phyloP scores from a whole-genome alignment of 2,113 vertebrate species.

The Pontoporia blainvillei region DNA sequence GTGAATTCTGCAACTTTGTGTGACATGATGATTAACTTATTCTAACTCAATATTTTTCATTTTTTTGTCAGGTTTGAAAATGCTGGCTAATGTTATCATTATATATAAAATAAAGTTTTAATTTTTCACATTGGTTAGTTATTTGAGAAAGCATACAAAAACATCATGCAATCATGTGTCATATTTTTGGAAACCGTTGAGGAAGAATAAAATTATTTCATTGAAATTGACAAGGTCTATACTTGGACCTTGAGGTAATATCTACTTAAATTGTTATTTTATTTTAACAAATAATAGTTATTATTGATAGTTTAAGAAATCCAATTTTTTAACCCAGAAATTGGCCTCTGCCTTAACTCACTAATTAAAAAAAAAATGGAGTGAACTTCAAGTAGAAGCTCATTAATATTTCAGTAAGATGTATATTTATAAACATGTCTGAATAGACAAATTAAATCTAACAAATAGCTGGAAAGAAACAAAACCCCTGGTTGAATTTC shows the following conservation, averaged over 20 bases:
- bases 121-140: neutral
- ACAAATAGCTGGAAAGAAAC: neutral
- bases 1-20: neutral
- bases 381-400: neutral
- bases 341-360: neutral
- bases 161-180: neutral
- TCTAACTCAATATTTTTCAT: neutral
- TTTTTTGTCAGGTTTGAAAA: neutral
- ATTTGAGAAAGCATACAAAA: neutral
- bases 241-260: neutral
- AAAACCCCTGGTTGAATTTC: constrained; percentile 7
- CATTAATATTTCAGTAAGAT: neutral
- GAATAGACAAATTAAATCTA: neutral
- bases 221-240: neutral
- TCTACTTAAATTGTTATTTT: neutral
- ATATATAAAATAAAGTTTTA: neutral
- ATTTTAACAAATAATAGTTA: neutral
- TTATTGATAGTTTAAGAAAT: neutral
- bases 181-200: neutral
- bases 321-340: neutral
- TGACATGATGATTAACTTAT: neutral
- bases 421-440: neutral
- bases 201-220: neutral
- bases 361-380: neutral
- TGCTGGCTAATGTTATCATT: neutral